Conservation (phyloP, 2,113 vertebrate genomes). For the Fregata magnificens region DNA sequence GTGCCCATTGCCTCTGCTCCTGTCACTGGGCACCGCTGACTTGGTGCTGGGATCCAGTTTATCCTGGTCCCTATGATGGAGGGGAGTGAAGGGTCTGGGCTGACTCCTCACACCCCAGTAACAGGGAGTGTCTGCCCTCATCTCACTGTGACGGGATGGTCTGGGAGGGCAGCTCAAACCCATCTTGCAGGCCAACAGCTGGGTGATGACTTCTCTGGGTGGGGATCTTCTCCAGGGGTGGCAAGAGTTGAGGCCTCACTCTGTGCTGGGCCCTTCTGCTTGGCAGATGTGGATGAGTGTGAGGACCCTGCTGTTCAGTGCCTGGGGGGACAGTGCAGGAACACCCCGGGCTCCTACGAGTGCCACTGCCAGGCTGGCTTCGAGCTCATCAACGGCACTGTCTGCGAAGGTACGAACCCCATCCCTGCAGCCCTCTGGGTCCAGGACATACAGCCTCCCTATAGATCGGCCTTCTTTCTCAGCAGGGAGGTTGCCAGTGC, state of each 20-base stretch:
- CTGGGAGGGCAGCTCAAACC: neutral
- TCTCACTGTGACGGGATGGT: neutral
- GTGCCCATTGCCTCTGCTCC: neutral
- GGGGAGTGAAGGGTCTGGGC: neutral
- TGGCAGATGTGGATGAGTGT: conserved; percentile 80
- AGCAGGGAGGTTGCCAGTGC: neutral
- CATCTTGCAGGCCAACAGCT: neutral
- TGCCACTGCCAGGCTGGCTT: conserved; percentile 80
- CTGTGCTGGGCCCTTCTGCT: conserved; percentile 11
- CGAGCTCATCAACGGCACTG: conserved; percentile 57
- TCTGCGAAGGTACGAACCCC: conserved; percentile 63
- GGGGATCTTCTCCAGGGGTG: neutral
- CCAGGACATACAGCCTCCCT: neutral
- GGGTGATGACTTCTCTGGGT: neutral
- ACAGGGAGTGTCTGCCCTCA: neutral
- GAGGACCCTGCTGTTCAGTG: conserved; percentile 66
- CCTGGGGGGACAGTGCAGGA: conserved; percentile 75
- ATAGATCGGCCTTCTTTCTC: neutral
- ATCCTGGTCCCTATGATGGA: neutral
- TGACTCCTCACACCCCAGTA: neutral
- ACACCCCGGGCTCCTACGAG: conserved; percentile 77
- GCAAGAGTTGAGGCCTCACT: neutral
- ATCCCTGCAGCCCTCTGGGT: neutral
- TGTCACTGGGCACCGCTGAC: neutral
- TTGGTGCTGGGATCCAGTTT: neutral